Evolutionary conservation across 2,113 vertebrate genomes (phyloP).

Genomic region (Cygnus atratus): DNA sequence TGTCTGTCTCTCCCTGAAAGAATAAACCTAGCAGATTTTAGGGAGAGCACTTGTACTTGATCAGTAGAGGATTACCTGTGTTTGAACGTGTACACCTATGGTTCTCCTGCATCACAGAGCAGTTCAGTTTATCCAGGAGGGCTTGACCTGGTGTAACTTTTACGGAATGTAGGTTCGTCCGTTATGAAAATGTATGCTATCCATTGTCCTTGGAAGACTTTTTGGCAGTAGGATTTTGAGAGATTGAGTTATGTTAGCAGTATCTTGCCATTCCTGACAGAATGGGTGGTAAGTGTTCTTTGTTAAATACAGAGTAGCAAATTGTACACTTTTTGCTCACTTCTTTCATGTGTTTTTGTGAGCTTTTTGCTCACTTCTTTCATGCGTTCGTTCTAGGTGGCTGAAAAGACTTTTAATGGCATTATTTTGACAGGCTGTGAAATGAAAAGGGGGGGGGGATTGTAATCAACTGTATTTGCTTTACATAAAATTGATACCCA

Average conservation of each 20-base stretch:
- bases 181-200: accelerated
- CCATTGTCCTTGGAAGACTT: accelerated
- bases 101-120: not conserved
- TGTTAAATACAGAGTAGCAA: no score
- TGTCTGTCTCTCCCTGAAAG: not conserved
- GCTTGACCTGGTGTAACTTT: no score
- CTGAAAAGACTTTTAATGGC: not conserved
- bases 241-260: not conserved
- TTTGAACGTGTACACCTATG: not conserved
- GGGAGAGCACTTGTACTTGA: not conserved
- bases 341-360: accelerated
- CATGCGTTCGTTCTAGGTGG: accelerated
- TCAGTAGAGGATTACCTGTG: not conserved
- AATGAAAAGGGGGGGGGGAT: not conserved
- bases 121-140: not conserved
- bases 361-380: accelerated
- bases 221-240: accelerated
- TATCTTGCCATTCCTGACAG: not conserved
- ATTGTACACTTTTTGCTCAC: accelerated
- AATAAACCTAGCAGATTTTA: not conserved
- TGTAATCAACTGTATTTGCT: not conserved
- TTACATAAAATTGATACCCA: no score
- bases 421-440: not conserved
- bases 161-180: not conserved
- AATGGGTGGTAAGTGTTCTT: accelerated